Evolutionary conservation across 2,113 vertebrate species (phyloP), one percentile per base, ranked within the genome.

Genomic region (Symphodus melops): DNA sequence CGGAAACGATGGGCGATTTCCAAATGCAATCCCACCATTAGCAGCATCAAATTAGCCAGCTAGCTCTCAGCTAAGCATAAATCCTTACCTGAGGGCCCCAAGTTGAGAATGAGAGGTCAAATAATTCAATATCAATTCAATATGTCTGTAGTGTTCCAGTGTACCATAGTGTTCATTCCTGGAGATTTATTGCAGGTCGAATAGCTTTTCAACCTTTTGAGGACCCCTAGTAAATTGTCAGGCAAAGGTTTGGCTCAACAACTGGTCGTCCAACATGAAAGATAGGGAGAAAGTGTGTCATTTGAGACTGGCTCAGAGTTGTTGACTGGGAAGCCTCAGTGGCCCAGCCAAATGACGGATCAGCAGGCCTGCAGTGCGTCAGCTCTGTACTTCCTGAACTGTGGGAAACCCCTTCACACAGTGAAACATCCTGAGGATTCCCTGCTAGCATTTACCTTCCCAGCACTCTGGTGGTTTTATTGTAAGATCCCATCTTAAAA

Each of bases 401-500:
- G 89, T 88, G 83, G 89, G 90, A 90, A 92, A 84, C 58, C 91
- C 88, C 86, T 72, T 87, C 73, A 56, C 68, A 51, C 77, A 54
- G 51, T 68, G 74, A 85, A 83, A 79, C 73, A 81, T 89, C 84
- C 85, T 75, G 52, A 92, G 90, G 84, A 92, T 90, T 91, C 83
- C 91, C 83, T 80, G 68, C 70, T 73, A 62, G 77, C 77, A 42
- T 83, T 90, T 89, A 94, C 89, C 93, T 92, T 85, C 83, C 84
- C 80, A 74, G 72, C 82, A 82, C 71, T 77, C 65, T 68, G 82
- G 46, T 51, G 55, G 12, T 88, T 93, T 93, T 90, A 94, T 71
- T 83, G 85, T 81, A 75, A 80, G 86, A 85, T 77, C 79, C 84
- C 60, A 79, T 79, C 79, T 81, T 82, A 83, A 91, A 89, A 67